Base-by-base conservation (phyloP, 1,140 invertebrate genomes). In the Goniozus legneri region DNA sequence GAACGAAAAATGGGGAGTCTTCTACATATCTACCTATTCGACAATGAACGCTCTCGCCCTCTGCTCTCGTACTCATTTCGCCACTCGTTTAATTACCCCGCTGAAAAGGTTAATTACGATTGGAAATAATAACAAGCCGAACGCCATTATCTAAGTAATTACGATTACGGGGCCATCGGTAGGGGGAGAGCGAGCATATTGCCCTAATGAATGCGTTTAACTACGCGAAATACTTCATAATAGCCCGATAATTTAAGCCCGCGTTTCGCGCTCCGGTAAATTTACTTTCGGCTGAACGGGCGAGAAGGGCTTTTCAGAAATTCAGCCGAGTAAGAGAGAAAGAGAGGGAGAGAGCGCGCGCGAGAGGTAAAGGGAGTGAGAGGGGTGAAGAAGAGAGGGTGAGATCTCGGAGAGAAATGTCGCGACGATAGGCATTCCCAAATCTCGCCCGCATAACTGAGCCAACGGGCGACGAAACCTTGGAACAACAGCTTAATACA, bases 21-120 rank as follows among this genome's bases (percentile, higher is more conserved):
- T 14, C 2, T 34, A 18, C 19, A 3, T 20, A 42, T 32, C 27
- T 13, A 44, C 24, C 41, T 52, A n/a, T n/a, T n/a, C n/a, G n/a
- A n/a, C n/a, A n/a, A n/a, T n/a, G n/a, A n/a, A n/a, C n/a, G n/a
- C n/a, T n/a, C n/a, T n/a, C n/a, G n/a, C 15, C 42, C 24, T 27
- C 24, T 10, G n/a, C 42, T 35, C 27, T 44, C 50, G 41, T 51
- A 35, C 40, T 32, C 44, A 44, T 50, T 44, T 44, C 44, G 33
- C 44, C 34, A 54, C 62, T 58, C 52, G 55, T 56, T 68, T 58
- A 64, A 65, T 65, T 61, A 65, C 58, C 53, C 35, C 12, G 31
- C 19, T 52, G 51, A 56, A 65, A 57, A 58, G 60, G 58, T 69
- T 65, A 62, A 68, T 58, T 57, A 50, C 60, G 65, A 68, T 65